phyloP scores from a whole-genome alignment of 2,888 invertebrate species.

The Anorthoa munda region DNA sequence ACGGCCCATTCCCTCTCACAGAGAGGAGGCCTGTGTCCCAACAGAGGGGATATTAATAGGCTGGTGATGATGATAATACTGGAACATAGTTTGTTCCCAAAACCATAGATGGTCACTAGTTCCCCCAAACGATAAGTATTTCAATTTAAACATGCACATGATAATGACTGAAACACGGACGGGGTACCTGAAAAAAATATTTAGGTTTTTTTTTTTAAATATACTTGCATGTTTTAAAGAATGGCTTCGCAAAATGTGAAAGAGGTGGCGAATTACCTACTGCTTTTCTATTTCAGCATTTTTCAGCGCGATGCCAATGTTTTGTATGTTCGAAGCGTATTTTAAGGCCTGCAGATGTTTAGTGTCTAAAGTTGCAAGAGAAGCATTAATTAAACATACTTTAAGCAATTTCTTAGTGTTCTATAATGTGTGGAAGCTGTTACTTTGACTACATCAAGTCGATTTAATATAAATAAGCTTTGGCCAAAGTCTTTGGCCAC shows the following conservation, averaged over 20 bases:
- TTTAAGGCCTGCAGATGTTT: neutral
- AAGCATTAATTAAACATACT: neutral
- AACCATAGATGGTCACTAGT: too few relatives aligned
- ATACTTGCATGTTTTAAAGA: slow-evolving; percentile 21
- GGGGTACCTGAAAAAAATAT: slow-evolving; percentile 2
- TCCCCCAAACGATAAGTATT: too few relatives aligned
- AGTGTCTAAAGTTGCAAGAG: neutral
- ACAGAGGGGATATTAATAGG: too few relatives aligned
- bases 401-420: neutral
- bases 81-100: too few relatives aligned
- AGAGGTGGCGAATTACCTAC: slow-evolving; percentile 1
- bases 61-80: too few relatives aligned
- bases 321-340: neutral
- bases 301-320: neutral
- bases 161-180: slow-evolving; percentile 9
- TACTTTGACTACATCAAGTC: neutral
- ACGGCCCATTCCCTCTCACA: too few relatives aligned
- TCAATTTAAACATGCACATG: slow-evolving; percentile 3
- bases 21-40: too few relatives aligned
- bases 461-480: too few relatives aligned
- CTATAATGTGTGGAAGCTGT: neutral
- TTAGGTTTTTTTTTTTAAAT: neutral
- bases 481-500: too few relatives aligned
- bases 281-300: neutral
- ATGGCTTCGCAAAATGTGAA: slow-evolving; percentile 25